A percentile compares a stretch with the other conserved stretches of the same genome.
Conservation (phyloP, 2,888 invertebrate genomes). For the Eupeodes latifasciatus region DNA sequence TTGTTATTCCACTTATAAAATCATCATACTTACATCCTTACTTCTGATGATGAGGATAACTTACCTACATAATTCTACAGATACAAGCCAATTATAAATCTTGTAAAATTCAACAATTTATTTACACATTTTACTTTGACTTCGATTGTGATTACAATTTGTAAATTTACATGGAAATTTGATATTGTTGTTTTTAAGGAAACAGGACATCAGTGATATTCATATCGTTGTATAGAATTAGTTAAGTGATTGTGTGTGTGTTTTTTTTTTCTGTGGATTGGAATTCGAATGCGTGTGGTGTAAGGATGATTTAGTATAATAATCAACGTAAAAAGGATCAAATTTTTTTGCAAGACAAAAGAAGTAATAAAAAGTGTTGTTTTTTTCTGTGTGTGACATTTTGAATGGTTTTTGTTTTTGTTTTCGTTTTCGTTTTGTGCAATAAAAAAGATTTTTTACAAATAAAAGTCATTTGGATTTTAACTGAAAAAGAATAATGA, state of each 20-base stretch:
- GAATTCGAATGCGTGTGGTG: conserved; percentile 8
- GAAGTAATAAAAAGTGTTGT: conserved; percentile 1
- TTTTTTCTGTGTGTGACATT: conserved; percentile 13
- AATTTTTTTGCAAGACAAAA: conserved; percentile 35
- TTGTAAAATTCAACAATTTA: conserved; percentile 40
- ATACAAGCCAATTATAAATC: conserved; percentile 1
- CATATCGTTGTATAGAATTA: neutral
- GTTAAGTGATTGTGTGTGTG: conserved; percentile 25
- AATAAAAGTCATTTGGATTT: neutral
- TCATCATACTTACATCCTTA: conserved; percentile 54
- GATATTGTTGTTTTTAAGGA: neutral
- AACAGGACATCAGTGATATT: conserved; percentile 36
- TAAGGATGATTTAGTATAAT: conserved; percentile 3
- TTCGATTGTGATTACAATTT: conserved; percentile 7
- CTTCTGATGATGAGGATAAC: neutral
- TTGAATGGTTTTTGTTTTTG: neutral
- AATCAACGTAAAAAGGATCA: conserved; percentile 51
- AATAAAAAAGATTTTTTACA: neutral
- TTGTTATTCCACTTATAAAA: conserved; percentile 55
- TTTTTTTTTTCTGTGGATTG: neutral
- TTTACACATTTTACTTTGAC: conserved; percentile 30
- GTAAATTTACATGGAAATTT: conserved; percentile 10
- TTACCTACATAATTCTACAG: neutral
- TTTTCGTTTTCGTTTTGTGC: neutral
- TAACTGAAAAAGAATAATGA: neutral